These are phyloP conservation scores for Sinocyclocheilus anshuiensis DNA, from an alignment of 2,113 vertebrate species.

Conservation along the genomic window DNA sequence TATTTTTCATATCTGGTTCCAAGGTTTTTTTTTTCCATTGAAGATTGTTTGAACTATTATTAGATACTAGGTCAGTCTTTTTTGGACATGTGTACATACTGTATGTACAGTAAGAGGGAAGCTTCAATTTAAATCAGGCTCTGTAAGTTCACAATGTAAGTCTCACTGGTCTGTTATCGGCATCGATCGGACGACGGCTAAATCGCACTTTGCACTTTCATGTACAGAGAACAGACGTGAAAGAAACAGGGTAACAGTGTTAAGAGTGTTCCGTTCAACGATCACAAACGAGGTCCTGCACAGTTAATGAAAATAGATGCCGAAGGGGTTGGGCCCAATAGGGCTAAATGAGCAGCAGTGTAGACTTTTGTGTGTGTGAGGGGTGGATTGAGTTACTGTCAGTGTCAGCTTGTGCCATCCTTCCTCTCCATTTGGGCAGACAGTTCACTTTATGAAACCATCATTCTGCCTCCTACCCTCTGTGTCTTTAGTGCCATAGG, in stretches of 20 bases:
- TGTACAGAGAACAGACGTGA: constrained; percentile 18
- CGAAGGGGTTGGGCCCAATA: background rate
- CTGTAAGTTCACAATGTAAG: background rate
- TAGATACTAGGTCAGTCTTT: background rate
- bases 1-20: background rate
- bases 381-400: too few species aligned
- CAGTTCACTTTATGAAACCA: too few species aligned
- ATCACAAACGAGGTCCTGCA: constrained; percentile 4
- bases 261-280: constrained; percentile 25
- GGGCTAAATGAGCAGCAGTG: background rate
- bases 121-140: too few species aligned
- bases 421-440: too few species aligned
- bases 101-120: background rate
- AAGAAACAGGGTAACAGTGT: constrained; percentile 10
- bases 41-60: background rate
- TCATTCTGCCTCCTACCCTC: too few species aligned
- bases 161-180: background rate
- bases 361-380: background rate
- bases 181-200: background rate
- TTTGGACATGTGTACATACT: background rate
- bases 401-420: too few species aligned
- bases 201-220: background rate
- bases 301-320: constrained; percentile 30
- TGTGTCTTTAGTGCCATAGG: too few species aligned
- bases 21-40: background rate